Evolutionary conservation across 2,888 invertebrate species (phyloP), one percentile per base, ranked within the genome.

Genomic region (Tubulanus polymorphus): DNA sequence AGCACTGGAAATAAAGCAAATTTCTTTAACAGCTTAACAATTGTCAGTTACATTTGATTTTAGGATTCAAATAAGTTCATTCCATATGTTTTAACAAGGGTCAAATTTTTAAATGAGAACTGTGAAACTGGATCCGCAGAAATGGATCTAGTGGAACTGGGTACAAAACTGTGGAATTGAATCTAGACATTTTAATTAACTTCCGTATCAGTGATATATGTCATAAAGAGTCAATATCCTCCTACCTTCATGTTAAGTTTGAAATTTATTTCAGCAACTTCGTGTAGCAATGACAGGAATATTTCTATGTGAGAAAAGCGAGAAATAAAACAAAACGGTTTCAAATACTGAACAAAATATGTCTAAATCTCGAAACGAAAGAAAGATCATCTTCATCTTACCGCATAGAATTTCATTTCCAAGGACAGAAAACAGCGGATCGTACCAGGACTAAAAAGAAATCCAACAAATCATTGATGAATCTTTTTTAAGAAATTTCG

Each of bases 381-480:
- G 10, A 12, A 32, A n/a, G 35, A 32, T 10, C 10, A 10, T 32
- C n/a, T 10, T 32, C 35, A 32, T 41, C 59, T 52, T 60, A 73
- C 73, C 73, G 61, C 57, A 63, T 26, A 86, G 70, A 63, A 87
- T 86, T 75, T 85, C 85, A 78, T 86, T 84, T 8, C 85, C 86
- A 25, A 86, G 69, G 54, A 86, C 83, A 1, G 82, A 82, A 63
- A 61, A 72, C 57, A 68, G 66, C 54, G 76, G 70, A 26, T 80
- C 74, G 50, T 84, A 75, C 67, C 83, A 81, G 61, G 81, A 79
- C 73, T 86, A 78, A 82, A 85, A 85, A 55, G 78, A 71, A 51
- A 37, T 8, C n/a, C n/a, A 15, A 20, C 15, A 41, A 41, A 8
- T 15, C 41, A 41, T 20, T 15, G 6, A 5, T 5, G 20, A 8